Evolutionary conservation across 1,140 invertebrate genomes (phyloP).

Genomic region (Latrodectus geometricus): DNA sequence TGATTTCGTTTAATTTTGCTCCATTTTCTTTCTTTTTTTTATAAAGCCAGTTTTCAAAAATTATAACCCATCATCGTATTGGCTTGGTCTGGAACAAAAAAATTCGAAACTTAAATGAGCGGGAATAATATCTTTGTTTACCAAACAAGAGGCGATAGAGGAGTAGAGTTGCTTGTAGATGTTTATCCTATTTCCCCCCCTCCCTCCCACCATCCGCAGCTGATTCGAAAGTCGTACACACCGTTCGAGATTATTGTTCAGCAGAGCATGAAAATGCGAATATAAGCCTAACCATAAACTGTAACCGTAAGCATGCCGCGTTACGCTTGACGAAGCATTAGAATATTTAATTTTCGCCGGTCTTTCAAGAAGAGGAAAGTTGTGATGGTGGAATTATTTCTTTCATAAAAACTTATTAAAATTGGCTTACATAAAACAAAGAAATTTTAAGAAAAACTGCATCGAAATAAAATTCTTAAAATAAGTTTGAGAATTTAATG

Average conservation of each 20-base stretch:
- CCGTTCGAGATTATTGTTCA: background rate
- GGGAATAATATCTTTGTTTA: background rate
- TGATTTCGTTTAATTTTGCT: background rate
- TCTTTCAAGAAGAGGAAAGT: background rate
- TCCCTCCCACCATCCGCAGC: no score
- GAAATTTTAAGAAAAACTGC: background rate
- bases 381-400: background rate
- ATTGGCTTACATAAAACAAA: background rate
- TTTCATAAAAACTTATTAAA: background rate
- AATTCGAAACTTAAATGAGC: background rate
- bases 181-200: background rate
- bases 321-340: background rate
- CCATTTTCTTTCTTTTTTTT: background rate
- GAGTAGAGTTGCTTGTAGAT: background rate
- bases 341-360: background rate
- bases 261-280: background rate
- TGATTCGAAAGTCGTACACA: background rate
- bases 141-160: background rate
- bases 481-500: no score
- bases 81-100: background rate
- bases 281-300: background rate
- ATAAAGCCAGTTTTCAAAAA: background rate
- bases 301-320: background rate
- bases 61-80: background rate
- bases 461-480: background rate